Base-by-base conservation (phyloP, 2,888 invertebrate species). In the Villa cingulata region DNA sequence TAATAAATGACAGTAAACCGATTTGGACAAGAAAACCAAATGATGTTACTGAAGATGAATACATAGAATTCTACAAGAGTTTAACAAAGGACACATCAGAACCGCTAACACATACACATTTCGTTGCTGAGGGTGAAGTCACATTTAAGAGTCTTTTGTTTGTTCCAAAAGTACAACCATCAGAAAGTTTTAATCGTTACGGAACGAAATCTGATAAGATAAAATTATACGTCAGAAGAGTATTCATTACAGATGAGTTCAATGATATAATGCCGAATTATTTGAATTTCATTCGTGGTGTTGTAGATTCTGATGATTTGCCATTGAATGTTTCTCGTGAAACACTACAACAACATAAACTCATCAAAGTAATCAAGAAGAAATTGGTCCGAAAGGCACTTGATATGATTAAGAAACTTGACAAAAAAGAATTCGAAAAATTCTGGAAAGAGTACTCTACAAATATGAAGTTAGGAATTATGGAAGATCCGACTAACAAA, bases 391-490 rank as follows among this genome's bases (percentile, higher is more conserved):
- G 98, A 43, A 99, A 99, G 71, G 90, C 89, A 9, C 72, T 97
- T 46, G 97, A 97, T 68, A 95, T 97, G 95, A 81, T 98, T 55
- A 96, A 95, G 74, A 98, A 97, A 72, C 80, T 99, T 52, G 77
- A 86, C 45, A 84, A 84, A 51, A 88, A 86, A 43, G 85, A 89
- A 43, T 96, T 89, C 68, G 81, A 84, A 20, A 82, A 81, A 60
- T 97, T 98, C 81, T 98, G 97, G 97, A 94, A 94, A 70, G 97
- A 99, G 72, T 98, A 89, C 73, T 92, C 94, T 48, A 99, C 97
- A 53, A 97, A 96, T 71, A 80, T 95, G 57, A 95, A 96, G 71
- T 74, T 96, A 58, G 98, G 98, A 49, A 81, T 96, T 19, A 94
- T 97, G 76, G 98, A 98, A 73, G 98, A 98, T 72, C 86, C 95